These are phyloP conservation scores for Diarsia brunnea DNA, from an alignment of 2,888 invertebrate genomes.

Conservation along the genomic window DNA sequence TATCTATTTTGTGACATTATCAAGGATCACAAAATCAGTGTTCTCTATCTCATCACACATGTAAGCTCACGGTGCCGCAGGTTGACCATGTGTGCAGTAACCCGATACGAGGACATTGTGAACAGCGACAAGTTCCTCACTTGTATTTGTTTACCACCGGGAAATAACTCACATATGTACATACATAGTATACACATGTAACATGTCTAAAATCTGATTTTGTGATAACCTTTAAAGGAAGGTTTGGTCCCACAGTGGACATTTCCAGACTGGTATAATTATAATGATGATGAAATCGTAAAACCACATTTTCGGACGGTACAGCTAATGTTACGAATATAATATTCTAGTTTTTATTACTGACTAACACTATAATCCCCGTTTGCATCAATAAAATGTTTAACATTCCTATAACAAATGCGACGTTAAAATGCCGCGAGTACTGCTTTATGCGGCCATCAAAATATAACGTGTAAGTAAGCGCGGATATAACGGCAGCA, in stretches of 20 bases:
- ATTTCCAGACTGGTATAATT: neutral
- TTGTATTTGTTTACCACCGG: neutral
- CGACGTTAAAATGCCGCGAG: neutral
- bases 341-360: neutral
- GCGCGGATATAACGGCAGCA: neutral
- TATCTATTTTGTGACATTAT: neutral
- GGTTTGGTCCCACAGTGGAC: neutral
- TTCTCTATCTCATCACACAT: neutral
- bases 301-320: neutral
- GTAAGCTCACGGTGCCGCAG: neutral
- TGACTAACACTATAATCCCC: neutral
- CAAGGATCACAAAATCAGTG: neutral
- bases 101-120: neutral
- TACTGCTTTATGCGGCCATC: constrained; percentile 11
- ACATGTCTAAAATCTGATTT: too few relatives aligned
- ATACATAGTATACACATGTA: too few relatives aligned
- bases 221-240: neutral
- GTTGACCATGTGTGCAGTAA: neutral
- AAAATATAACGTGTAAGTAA: constrained; percentile 14
- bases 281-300: neutral
- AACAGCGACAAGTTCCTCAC: neutral
- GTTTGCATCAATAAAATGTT: constrained; percentile 16
- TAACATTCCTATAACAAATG: neutral
- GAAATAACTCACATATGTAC: neutral
- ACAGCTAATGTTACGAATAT: neutral